Evolutionary conservation across 2,113 vertebrate genomes (phyloP), one percentile per base, ranked within the genome.

Genomic region (Sturnus vulgaris): DNA sequence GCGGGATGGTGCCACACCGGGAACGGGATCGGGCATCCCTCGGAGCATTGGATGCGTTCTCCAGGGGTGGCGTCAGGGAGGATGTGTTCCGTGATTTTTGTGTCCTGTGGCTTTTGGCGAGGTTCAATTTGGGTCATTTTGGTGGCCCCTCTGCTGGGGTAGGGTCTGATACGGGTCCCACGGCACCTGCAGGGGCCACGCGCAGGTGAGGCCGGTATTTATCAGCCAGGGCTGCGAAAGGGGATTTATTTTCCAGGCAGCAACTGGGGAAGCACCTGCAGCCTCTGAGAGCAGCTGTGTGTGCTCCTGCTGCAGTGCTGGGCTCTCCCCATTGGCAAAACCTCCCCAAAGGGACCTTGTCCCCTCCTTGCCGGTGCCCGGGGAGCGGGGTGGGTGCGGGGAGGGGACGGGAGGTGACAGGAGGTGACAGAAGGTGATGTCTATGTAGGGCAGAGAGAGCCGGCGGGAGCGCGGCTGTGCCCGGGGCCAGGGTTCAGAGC

Each of bases 41-140:
- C 0, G 1, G 52, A 2, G 1, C 2, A 49, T 9, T 0, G 1
- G 15, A 3, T 1, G 31, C 18, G 0, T 0, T n/a, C 35, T 42
- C 9, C 2, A 1, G 42, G 22, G 71, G 11, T 0, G 0, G 78
- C 1, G 1, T 10, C 5, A 4, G 28, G 50, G 42, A 65, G 40
- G 25, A 25, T 5, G 33, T 0, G 0, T 3, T 14, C 21, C 0
- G 27, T 4, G 47, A 10, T 40, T 40, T 40, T 40, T 40, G 39
- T 40, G 39, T 10, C 42, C 57, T 5, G 0, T 0, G 6, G 31
- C 31, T 87, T 39, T 53, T 7, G 17, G 55, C 1, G 0, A 52
- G 52, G 18, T 7, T 71, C 11, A 8, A 20, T 40, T n/a, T 2
- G 1, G 4, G 17, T 33, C 4, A 1, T 56, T 91, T 65, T 14